These are phyloP conservation scores for Glaucidium brasilianum DNA, from an alignment of 2,113 vertebrate species.

Conservation along the genomic window DNA sequence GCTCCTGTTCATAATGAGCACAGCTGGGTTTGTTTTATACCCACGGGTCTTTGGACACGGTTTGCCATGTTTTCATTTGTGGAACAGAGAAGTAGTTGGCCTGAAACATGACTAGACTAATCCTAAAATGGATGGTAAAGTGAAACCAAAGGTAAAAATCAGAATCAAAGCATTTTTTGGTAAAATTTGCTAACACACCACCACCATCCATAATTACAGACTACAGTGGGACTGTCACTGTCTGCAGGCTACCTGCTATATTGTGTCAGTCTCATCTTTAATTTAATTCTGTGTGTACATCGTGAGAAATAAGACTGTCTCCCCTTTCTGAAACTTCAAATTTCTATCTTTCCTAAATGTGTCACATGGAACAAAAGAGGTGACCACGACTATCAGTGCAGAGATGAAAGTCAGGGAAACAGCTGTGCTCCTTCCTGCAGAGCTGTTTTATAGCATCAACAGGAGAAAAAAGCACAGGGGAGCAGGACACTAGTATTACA, in stretches of 20 bases:
- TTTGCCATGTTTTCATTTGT: not conserved
- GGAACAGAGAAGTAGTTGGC: not conserved
- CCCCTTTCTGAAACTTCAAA: not conserved
- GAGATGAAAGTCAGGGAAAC: not conserved
- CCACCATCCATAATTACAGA: not conserved
- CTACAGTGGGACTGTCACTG: not conserved
- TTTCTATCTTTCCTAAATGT: not conserved
- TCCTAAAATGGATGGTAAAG: not conserved
- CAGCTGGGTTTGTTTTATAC: accelerated
- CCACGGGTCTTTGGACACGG: not conserved
- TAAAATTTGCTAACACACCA: not conserved
- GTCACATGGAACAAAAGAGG: not conserved
- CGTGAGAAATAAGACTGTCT: not conserved
- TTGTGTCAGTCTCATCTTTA: not conserved
- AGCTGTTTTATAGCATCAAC: not conserved
- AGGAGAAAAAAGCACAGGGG: not conserved
- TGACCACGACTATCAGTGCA: not conserved
- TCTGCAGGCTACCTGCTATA: not conserved
- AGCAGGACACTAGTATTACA: accelerated
- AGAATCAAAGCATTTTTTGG: not conserved
- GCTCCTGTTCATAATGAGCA: not conserved
- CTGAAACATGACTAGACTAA: not conserved
- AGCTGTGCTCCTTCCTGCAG: not conserved
- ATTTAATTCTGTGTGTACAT: not conserved
- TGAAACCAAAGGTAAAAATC: not conserved